phyloP scores from a whole-genome alignment of 2,888 invertebrate species.

The Meiosimyza platycephala region DNA sequence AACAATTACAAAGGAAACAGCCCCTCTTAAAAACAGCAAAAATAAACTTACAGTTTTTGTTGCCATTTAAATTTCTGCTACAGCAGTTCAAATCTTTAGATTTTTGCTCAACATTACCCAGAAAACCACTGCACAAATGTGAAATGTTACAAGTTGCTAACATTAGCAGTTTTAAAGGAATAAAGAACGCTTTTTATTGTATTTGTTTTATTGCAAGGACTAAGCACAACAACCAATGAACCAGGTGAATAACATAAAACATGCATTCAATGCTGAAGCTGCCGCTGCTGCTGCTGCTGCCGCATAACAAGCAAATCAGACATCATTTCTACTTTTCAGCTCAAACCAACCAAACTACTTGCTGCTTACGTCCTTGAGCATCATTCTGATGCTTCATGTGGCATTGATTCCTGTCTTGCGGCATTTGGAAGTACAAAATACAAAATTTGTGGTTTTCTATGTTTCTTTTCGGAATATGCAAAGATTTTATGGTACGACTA shows the following conservation, averaged over 20 bases:
- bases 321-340: neutral
- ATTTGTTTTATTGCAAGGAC: neutral
- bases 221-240: slow-evolving; percentile 27
- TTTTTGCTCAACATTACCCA: too few relatives aligned
- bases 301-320: slow-evolving; percentile 10
- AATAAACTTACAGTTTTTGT: too few relatives aligned
- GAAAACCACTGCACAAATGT: too few relatives aligned
- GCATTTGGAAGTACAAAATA: slow-evolving; percentile 1
- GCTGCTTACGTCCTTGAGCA: neutral
- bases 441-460: slow-evolving; percentile 23
- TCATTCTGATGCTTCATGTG: slow-evolving; percentile 7
- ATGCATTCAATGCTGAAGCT: neutral
- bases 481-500: neutral
- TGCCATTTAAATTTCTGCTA: too few relatives aligned
- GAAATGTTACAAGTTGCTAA: too few relatives aligned
- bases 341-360: too few relatives aligned
- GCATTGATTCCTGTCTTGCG: slow-evolving; percentile 1
- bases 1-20: too few relatives aligned
- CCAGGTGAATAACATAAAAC: slow-evolving; percentile 29
- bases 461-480: neutral
- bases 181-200: too few relatives aligned
- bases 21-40: too few relatives aligned
- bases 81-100: too few relatives aligned
- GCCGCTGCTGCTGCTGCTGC: slow-evolving; percentile 14
- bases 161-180: too few relatives aligned